Evolutionary conservation across 1,140 invertebrate species (phyloP), one percentile per base, ranked within the genome.

Genomic region (Brachionus calyciflorus): DNA sequence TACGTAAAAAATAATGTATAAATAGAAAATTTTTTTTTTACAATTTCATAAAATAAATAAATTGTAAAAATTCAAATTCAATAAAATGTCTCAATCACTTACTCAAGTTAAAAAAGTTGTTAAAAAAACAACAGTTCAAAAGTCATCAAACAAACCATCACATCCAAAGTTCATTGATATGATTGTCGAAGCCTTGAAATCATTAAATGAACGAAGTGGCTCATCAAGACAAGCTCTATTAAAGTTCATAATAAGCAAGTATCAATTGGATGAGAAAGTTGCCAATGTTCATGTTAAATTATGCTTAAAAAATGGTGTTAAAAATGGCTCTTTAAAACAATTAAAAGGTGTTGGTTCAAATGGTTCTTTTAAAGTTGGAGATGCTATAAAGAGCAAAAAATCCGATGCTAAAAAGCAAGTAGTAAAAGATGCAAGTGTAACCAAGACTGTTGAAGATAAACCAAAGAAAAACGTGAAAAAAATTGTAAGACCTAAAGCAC

Each of bases 331-430:
- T 12, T 46, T 78, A 10, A 65, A 57, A 49, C 77, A 78, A 40
- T 9, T 69, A n/a, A 78, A 78, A 69, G 77, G 77, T 26, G n/a
- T 41, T 17, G 77, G 77, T 44, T 70, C 77, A 3, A 53, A 28
- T 40, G 77, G 77, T 2, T 77, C 76, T 9, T 78, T 78, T 17
- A 77, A 75, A 44, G 12, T 78, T 19, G 48, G 19, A 10, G 75
- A 76, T 12, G 19, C 51, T 14, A 10, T 1, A 14, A 76, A 78
- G 24, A 70, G n/a, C n/a, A n/a, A n/a, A n/a, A n/a, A n/a, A n/a
- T n/a, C n/a, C n/a, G n/a, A n/a, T n/a, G n/a, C n/a, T n/a, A n/a
- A n/a, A n/a, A n/a, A n/a, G n/a, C n/a, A n/a, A n/a, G n/a, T n/a
- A n/a, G n/a, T n/a, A n/a, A n/a, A n/a, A n/a, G n/a, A n/a, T n/a